Conservation (phyloP, 2,113 vertebrate species). For the Platanista minor region DNA sequence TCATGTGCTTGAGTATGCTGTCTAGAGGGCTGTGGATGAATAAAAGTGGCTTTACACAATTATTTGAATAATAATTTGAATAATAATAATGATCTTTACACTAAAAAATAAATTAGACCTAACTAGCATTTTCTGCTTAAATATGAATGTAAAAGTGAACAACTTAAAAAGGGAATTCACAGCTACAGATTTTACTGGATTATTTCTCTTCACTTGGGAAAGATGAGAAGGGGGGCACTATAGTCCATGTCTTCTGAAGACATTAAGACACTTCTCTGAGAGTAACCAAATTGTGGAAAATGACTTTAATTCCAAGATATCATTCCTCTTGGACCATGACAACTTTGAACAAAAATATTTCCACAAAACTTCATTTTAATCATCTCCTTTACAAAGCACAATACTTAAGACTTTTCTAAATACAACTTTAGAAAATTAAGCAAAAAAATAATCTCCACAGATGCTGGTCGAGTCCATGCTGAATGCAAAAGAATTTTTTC, state of each 20-base stretch:
- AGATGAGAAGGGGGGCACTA: neutral
- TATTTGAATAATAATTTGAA: slow-evolving; percentile 70
- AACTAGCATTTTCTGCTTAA: slow-evolving; percentile 59
- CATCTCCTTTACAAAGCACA: slow-evolving; percentile 76
- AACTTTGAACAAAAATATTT: slow-evolving; percentile 74
- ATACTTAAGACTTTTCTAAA: slow-evolving; percentile 69
- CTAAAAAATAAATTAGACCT: slow-evolving; percentile 63
- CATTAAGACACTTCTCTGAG: slow-evolving; percentile 57
- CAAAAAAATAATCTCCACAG: slow-evolving; percentile 66
- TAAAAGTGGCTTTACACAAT: slow-evolving; percentile 68
- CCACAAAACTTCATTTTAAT: slow-evolving; percentile 78
- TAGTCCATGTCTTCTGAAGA: slow-evolving; percentile 59
- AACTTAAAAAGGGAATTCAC: slow-evolving; percentile 67
- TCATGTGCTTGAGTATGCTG: slow-evolving; percentile 26
- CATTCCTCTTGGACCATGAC: slow-evolving; percentile 65
- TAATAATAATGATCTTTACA: slow-evolving; percentile 64
- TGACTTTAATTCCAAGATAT: slow-evolving; percentile 53
- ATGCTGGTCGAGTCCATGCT: slow-evolving; percentile 57
- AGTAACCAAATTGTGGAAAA: slow-evolving; percentile 56
- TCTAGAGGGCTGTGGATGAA: neutral
- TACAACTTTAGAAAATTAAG: slow-evolving; percentile 77
- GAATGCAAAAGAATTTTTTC: slow-evolving; percentile 67
- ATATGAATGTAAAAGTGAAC: slow-evolving; percentile 69
- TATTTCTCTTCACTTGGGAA: slow-evolving; percentile 23
- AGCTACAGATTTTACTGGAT: slow-evolving; percentile 61